Evolutionary conservation across 2,113 vertebrate species (phyloP).

Genomic region (Tenebrosternarchus preto): DNA sequence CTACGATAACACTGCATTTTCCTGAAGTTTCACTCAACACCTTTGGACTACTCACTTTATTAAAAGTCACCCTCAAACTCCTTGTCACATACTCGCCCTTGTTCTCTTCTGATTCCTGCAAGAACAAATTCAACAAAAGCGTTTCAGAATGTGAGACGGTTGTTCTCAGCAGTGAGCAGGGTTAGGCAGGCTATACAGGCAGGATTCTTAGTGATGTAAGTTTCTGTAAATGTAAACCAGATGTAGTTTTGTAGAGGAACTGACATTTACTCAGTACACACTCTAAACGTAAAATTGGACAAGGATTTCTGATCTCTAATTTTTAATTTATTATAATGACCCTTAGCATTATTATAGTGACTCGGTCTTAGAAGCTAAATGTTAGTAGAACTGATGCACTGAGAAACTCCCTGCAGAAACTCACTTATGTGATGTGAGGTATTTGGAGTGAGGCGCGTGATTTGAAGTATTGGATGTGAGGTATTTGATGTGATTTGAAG

Average conservation of each 20-base stretch:
- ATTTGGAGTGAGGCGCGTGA: too few species aligned
- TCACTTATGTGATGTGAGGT: too few species aligned
- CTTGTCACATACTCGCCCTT: constrained; percentile 86
- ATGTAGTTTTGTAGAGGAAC: background rate
- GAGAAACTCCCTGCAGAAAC: too few species aligned
- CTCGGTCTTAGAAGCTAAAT: too few species aligned
- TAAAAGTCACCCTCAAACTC: constrained; percentile 80
- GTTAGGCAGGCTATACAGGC: background rate
- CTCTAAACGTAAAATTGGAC: background rate
- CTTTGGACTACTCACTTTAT: constrained; percentile 74
- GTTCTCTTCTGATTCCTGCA: constrained; percentile 82
- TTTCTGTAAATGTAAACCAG: background rate
- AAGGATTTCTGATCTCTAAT: background rate
- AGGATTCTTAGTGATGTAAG: background rate
- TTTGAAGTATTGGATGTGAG: too few species aligned
- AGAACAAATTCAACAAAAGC: constrained; percentile 19
- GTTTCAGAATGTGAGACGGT: too few species aligned
- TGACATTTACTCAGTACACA: background rate
- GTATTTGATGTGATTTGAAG: too few species aligned
- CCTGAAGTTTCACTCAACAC: background rate
- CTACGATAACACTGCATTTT: background rate
- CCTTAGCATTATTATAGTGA: too few species aligned
- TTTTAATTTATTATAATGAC: too few species aligned
- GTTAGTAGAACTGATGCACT: too few species aligned
- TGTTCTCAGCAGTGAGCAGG: background rate